These are phyloP conservation scores for Amphiprion clarkii DNA, from an alignment of 2,797 vertebrate genomes.

Conservation along the genomic window DNA sequence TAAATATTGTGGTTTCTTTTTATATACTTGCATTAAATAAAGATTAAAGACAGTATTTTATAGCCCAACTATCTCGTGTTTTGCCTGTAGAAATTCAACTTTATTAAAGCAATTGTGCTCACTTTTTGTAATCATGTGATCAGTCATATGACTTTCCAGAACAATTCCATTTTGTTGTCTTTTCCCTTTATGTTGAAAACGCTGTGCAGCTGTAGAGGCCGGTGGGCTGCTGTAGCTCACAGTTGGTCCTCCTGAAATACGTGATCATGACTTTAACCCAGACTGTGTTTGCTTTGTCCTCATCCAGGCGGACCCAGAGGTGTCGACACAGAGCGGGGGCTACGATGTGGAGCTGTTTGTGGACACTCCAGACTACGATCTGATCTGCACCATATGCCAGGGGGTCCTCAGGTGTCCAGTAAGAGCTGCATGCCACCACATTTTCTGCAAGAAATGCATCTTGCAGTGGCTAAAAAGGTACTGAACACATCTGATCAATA, in stretches of 20 bases:
- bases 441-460: conserved; percentile 94
- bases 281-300: conserved; percentile 18
- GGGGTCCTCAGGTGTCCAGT: conserved; percentile 90
- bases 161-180: conserved; percentile 70
- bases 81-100: background rate
- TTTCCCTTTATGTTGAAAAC: conserved; percentile 55
- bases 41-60: background rate
- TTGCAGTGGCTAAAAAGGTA: conserved; percentile 91
- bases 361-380: conserved; percentile 87
- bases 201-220: background rate
- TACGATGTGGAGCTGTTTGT: conserved; percentile 91
- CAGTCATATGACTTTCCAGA: conserved; percentile 77
- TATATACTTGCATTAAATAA: background rate
- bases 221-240: conserved; percentile 5
- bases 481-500: background rate
- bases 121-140: conserved; percentile 65
- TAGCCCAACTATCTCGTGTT: background rate
- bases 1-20: too few species aligned
- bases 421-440: conserved; percentile 89
- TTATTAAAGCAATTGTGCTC: background rate
- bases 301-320: conserved; percentile 75
- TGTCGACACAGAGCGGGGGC: conserved; percentile 85
- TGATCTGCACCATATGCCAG: conserved; percentile 92
- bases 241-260: background rate
- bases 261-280: background rate